Evolutionary conservation across 2,113 vertebrate genomes (phyloP), one percentile per base, ranked within the genome.

Genomic region (Apistogramma diplotaenia): DNA sequence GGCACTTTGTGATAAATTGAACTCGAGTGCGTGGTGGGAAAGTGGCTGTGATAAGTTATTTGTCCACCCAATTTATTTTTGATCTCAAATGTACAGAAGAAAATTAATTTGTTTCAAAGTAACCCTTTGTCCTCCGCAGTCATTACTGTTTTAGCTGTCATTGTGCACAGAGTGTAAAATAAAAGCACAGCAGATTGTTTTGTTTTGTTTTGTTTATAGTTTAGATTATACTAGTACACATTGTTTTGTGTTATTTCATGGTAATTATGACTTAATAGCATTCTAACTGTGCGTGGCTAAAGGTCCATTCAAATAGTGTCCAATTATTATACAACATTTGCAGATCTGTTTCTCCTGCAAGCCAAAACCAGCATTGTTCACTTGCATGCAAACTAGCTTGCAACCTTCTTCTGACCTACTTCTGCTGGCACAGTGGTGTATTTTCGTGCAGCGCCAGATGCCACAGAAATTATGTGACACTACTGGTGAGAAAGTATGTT

Each of bases 1-100:
- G 87, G 74, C 76, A 91, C 91, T 89, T 91, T 92, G 90, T 94
- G 57, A 87, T 58, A 57, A 85, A 92, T 85, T 59, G 55, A 84
- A 73, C 74, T 71, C 27, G 1, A 61, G 62, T 15, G 3, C 12
- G 82, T 43, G 86, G 85, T 89, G 91, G 90, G 91, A 93, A 91
- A 90, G 75, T 85, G 76, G 49, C 78, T n/a, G 76, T 58, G 81
- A 90, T 72, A 53, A 78, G 60, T 88, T 86, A 82, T 80, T 89
- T 89, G 70, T 75, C 74, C n/a, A 72, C 23, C 29, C 40, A 58
- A 35, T 10, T 33, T 61, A 18, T 23, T 37, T 76, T 82, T 80
- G 49, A 84, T 81, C 56, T 10, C 31, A 61, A 62, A 82, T 54
- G 6, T 55, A 57, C 1, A 8, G 25, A 12, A 54, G 25, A 8